Base-by-base conservation (phyloP, 2,888 invertebrate species). In the Parnassius smintheus region DNA sequence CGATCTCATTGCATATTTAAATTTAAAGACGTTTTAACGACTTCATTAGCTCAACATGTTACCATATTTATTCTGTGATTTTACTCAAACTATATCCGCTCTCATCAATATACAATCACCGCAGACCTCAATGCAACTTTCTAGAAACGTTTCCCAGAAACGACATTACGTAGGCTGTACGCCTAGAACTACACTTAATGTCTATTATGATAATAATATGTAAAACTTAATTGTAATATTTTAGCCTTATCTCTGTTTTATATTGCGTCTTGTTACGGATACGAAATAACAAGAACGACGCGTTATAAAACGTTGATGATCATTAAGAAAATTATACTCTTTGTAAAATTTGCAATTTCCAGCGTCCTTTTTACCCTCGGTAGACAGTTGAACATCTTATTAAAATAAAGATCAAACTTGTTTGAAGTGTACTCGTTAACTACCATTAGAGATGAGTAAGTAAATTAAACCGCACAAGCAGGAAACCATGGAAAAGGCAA, bases 91-190 rank as follows among this genome's bases (percentile, higher is more conserved):
- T 54, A 55, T 57, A 58, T 35, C 48, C n/a, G 56, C 56, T 65
- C 56, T 61, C 57, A 59, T 62, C 55, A 54, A 52, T 60, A 46
- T 58, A 65, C 63, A 54, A 58, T 60, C 65, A 53, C 50, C 59
- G 65, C 68, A 68, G 74, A 75, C 71, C 70, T 72, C 73, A 68
- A 69, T 64, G 66, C 72, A 72, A 81, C 82, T 82, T 84, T 84
- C 83, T 82, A 81, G 78, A 81, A 77, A 67, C 68, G 62, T 68
- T 70, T 70, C 59, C 62, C 44, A 66, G 66, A 61, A 55, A 67
- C 64, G 64, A 64, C 61, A 58, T 62, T 64, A 58, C 53, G 55
- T 62, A 62, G 59, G 59, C 56, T 52, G 55, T 62, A 62, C 61
- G 59, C 56, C 45, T 64, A 51, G 46, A 61, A 54, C 51, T 44